Base-by-base conservation (phyloP, 2,888 invertebrate species). In the Bellardia bayeri region DNA sequence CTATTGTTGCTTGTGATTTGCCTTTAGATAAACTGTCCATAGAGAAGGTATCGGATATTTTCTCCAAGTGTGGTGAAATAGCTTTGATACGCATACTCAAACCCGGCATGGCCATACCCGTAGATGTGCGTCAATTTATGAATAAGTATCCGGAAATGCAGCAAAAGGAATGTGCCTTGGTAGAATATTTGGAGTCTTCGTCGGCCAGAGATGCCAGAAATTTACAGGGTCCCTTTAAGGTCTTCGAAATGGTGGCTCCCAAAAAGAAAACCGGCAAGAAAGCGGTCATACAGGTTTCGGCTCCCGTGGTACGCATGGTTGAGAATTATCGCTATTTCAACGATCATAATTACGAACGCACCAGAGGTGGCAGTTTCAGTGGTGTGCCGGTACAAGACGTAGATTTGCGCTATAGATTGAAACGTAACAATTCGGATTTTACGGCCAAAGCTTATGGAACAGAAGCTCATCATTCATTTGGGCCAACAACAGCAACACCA, bases 11-110 rank as follows among this genome's bases (percentile, higher is more conserved):
- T 1, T 96, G 97, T 37, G 96, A 96, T 92, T 95, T 98, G 94
- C 98, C 98, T 0, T 95, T 97, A 82, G 97, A 98, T 58, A 97
- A 96, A 90, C 96, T 98, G 0, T 96, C 97, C 9, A 97, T 98
- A 64, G 98, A 98, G 93, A 96, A 96, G 90, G 97, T 98, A n/a
- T 98, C 98, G 0, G 97, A 98, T 92, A 94, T 98, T 88, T 98
- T 99, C 94, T 96, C 96, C 13, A 95, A 95, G 76, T 98, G 98
- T 92, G 98, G 98, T 3, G 98, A 98, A 93, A 98, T 99, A 63
- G 97, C 97, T 3, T 94, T 98, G 54, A 97, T 99, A 76, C 95
- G 98, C 82, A 97, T 98, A 87, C 94, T 98, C 66, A 95, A 97
- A 78, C 98, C 98, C 0, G 98, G 98, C 56, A 97, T 97, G 94